phyloP scores from a whole-genome alignment of 2,113 vertebrate genomes.

The Oncorhynchus tshawytscha region DNA sequence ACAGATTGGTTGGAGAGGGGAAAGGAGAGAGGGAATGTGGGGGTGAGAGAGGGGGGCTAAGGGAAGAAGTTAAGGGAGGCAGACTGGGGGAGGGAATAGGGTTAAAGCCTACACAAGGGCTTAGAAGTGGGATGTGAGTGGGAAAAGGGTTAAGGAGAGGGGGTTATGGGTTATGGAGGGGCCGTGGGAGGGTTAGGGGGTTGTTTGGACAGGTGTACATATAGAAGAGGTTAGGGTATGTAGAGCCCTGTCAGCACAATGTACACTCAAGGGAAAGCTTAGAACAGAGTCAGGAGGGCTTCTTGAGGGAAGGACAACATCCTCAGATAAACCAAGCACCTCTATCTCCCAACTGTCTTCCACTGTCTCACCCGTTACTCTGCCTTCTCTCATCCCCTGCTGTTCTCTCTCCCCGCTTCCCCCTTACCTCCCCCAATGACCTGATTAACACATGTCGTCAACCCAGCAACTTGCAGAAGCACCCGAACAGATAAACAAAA shows the following conservation, averaged over 20 bases:
- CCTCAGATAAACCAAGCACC: too few species aligned
- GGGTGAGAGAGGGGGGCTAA: background rate
- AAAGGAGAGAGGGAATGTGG: conserved; percentile 26
- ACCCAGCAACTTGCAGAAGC: background rate
- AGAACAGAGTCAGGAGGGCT: background rate
- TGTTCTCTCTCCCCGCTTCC: background rate
- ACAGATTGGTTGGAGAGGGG: conserved; percentile 83
- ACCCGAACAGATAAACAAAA: too few species aligned
- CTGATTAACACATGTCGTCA: background rate
- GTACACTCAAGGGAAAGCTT: background rate
- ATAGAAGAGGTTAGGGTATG: background rate
- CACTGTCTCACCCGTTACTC: background rate
- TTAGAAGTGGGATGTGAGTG: background rate
- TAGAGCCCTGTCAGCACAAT: background rate
- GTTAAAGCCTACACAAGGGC: too few species aligned
- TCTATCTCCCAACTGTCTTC: background rate
- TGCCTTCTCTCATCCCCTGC: background rate
- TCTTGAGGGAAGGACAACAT: background rate
- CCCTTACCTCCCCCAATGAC: background rate
- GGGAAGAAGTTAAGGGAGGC: background rate
- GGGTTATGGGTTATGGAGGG: background rate
- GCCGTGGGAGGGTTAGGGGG: background rate
- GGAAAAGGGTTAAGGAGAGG: background rate
- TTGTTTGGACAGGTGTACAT: background rate
- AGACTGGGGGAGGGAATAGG: background rate